Evolutionary conservation across 2,113 vertebrate genomes (phyloP).

Genomic region (Paramormyrops kingsleyae): DNA sequence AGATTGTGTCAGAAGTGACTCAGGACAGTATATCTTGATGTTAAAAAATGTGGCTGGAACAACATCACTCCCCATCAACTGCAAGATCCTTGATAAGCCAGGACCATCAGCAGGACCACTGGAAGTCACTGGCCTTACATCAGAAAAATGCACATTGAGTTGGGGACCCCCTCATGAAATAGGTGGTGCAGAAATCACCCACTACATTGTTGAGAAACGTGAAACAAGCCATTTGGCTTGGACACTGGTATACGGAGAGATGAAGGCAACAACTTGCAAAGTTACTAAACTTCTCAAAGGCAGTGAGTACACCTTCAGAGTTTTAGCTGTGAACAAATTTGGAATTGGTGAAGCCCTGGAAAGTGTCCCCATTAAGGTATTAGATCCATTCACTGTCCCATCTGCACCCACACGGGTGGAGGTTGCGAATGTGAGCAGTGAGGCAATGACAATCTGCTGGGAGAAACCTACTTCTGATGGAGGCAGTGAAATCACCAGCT

Average conservation of each 20-base stretch:
- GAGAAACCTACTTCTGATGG: conserved; percentile 81
- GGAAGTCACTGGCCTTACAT: conserved; percentile 76
- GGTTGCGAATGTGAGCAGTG: conserved; percentile 79
- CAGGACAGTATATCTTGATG: conserved; percentile 82
- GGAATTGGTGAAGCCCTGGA: conserved; percentile 82
- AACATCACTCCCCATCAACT: conserved; percentile 77
- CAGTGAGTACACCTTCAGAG: conserved; percentile 93
- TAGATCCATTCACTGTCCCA: conserved; percentile 84
- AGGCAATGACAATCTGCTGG: conserved; percentile 90
- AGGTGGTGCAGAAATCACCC: conserved; percentile 83
- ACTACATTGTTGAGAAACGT: conserved; percentile 91
- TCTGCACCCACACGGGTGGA: conserved; percentile 78
- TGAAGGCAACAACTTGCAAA: conserved; percentile 75
- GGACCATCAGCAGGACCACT: conserved; percentile 88
- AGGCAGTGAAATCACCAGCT: conserved; percentile 81
- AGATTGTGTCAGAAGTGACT: conserved; percentile 83
- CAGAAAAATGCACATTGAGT: conserved; percentile 80
- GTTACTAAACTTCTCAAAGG: conserved; percentile 86
- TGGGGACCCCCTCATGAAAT: conserved; percentile 92
- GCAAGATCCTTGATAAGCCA: conserved; percentile 87
- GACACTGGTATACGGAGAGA: conserved; percentile 82
- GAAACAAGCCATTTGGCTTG: conserved; percentile 91
- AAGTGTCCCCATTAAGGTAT: conserved; percentile 74
- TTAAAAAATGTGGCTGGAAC: conserved; percentile 86
- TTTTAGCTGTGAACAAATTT: conserved; percentile 83